Conservation (phyloP, 2,888 invertebrate genomes). For the Drosophila niveifrons region DNA sequence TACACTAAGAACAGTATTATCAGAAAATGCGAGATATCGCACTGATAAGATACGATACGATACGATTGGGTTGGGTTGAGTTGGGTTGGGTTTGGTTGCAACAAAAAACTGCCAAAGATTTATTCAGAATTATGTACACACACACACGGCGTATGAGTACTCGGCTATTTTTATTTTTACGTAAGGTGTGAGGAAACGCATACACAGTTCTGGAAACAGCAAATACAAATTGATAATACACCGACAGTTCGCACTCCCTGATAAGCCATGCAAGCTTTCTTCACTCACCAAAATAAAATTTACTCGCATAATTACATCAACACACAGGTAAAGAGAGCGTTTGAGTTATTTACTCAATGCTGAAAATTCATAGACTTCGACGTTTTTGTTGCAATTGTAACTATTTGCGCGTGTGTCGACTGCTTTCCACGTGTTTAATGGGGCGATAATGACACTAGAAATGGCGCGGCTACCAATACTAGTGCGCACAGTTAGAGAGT, state of each 20-base stretch:
- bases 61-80: conserved; percentile 39
- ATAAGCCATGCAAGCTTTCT: conserved; percentile 23
- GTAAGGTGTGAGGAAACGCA: conserved; percentile 30
- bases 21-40: conserved; percentile 40
- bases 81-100: conserved; percentile 33
- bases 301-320: not conserved
- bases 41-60: conserved; percentile 51
- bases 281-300: not conserved
- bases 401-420: conserved; percentile 14
- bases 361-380: conserved; percentile 39
- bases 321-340: not conserved
- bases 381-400: conserved; percentile 9
- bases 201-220: conserved; percentile 28
- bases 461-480: conserved; percentile 19
- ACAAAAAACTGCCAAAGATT: conserved; percentile 10
- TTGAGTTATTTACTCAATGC: conserved; percentile 25
- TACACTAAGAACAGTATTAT: conserved; percentile 29
- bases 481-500: conserved; percentile 3
- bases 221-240: conserved; percentile 40
- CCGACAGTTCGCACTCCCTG: conserved; percentile 30
- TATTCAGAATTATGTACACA: conserved; percentile 5
- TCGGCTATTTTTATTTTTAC: conserved; percentile 24
- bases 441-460: conserved; percentile 21
- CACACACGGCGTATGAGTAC: not conserved
- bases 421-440: conserved; percentile 51